Base-by-base conservation (phyloP, 1,140 invertebrate species). In the Bacillus rossius region DNA sequence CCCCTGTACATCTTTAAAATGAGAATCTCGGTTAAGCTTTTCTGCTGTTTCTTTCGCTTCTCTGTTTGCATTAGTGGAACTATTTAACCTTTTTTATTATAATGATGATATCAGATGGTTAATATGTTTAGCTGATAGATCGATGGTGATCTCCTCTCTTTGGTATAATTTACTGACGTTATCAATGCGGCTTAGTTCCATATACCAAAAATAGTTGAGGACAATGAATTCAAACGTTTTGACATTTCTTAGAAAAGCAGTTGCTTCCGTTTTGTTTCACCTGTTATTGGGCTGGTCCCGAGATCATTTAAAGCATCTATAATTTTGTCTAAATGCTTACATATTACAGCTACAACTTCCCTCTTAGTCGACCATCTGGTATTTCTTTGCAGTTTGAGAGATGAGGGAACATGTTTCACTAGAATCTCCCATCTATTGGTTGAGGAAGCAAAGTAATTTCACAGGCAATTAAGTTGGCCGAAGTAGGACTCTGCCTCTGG, bases 381-480 rank as follows among this genome's bases (percentile, higher is more conserved):
- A 49, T 57, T 47, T 16, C 19, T 49, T 19, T 49, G 45, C 13
- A 26, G 43, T 49, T 57, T 57, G 17, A 57, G 40, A 23, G 23
- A 52, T 17, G 37, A 5, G 8, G 50, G 8, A 34, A 57, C 55
- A 49, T 57, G 17, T 26, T 57, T 50, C n/a, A 37, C n/a, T 51
- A 49, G 19, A 10, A 53, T 20, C 14, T 63, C 56, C 53, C 63
- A 66, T 8, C 65, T 55, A 41, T 51, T 25, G 40, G 61, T 66
- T 19, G 63, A 64, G 19, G 20, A 19, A 13, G 59, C 8, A 60
- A 66, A 66, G 58, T 64, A 62, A 42, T 22, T 59, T 37, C 62
- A 66, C 34, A 62, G 54, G 26, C 48, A 8, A 22, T 63, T 43
- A 25, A 63, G 5, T 5, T 42, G 14, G 3, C 5, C 47, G 8